phyloP scores from a whole-genome alignment of 2,888 invertebrate species.

The Xanthia icteritia region DNA sequence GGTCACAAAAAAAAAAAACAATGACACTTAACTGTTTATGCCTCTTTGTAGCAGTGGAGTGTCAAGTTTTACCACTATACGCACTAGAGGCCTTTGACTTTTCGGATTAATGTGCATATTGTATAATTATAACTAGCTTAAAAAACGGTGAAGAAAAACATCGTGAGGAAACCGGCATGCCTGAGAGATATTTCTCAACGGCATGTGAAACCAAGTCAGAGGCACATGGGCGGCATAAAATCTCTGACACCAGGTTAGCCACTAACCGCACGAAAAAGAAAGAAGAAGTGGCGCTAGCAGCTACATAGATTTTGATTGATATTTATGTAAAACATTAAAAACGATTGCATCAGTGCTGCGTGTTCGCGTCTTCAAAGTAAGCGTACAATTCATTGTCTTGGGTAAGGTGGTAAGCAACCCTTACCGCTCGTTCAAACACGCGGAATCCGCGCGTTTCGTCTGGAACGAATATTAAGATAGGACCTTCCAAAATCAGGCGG shows the following conservation, averaged over 20 bases:
- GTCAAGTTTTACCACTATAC: not conserved
- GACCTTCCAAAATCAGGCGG: not conserved
- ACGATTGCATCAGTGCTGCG: not conserved
- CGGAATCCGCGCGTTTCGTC: not conserved
- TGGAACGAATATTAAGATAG: not conserved
- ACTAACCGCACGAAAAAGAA: no score
- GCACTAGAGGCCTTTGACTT: no score
- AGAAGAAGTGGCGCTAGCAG: not conserved
- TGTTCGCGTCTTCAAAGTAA: not conserved
- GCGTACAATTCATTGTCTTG: not conserved
- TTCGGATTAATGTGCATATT: no score
- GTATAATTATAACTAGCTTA: no score
- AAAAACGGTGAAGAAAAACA: no score
- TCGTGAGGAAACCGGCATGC: no score
- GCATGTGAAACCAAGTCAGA: no score
- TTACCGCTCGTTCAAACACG: not conserved
- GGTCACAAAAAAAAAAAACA: not conserved
- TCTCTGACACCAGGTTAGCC: no score
- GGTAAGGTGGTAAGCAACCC: not conserved
- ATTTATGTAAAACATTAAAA: not conserved
- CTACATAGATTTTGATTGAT: not conserved
- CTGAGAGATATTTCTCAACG: no score
- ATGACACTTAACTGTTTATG: not conserved
- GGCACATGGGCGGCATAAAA: no score
- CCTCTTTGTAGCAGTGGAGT: not conserved